Evolutionary conservation across 2,113 vertebrate species (phyloP).

Genomic region (Balaeniceps rex): DNA sequence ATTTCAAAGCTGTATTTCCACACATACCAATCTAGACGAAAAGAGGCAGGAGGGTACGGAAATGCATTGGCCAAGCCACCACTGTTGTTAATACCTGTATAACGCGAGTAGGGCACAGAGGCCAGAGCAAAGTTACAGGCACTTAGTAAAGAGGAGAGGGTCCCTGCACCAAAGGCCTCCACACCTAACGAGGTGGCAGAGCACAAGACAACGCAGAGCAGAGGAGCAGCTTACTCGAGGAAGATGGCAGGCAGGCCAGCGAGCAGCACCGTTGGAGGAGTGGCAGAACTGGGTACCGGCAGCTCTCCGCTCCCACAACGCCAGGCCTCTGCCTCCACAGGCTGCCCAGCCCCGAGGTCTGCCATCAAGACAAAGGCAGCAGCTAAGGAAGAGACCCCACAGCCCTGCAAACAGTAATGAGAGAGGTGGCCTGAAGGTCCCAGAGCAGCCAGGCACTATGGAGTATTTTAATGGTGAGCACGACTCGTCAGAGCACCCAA

Average conservation of each 20-base stretch:
- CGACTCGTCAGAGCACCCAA: not conserved
- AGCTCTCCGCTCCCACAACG: not conserved
- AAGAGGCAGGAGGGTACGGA: not conserved
- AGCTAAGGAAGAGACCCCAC: not conserved
- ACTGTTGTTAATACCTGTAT: not conserved
- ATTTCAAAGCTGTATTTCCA: not conserved
- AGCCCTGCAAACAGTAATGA: not conserved
- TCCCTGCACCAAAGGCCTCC: not conserved
- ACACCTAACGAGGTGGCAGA: not conserved
- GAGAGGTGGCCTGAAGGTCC: not conserved
- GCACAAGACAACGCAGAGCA: not conserved
- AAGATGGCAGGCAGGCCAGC: not conserved
- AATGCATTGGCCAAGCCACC: not conserved
- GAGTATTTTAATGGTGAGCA: not conserved
- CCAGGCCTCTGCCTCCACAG: not conserved
- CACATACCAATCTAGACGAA: accelerated
- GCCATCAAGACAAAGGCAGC: not conserved
- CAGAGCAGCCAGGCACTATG: not conserved
- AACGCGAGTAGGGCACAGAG: accelerated
- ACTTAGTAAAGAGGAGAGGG: not conserved
- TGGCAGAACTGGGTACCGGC: not conserved
- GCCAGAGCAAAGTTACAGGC: not conserved
- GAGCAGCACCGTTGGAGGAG: not conserved
- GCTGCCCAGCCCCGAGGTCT: not conserved
- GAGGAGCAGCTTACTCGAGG: not conserved